phyloP scores from a whole-genome alignment of 2,797 vertebrate genomes.

The Agapornis canus region DNA sequence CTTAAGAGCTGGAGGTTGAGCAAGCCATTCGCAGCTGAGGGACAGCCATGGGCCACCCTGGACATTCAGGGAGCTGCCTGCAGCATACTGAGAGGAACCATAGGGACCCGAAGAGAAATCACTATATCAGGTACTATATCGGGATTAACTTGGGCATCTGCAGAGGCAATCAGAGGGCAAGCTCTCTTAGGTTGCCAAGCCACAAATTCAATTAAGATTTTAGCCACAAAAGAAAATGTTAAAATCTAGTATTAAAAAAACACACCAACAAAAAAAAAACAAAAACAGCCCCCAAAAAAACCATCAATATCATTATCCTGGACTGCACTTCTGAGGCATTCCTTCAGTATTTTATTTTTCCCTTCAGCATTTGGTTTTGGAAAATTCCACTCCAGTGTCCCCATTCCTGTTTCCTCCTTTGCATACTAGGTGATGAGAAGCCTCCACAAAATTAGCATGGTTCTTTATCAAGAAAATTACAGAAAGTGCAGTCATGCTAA shows the following conservation, averaged over 20 bases:
- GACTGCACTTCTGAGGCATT: background rate
- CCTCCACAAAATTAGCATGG: background rate
- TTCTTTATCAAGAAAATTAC: background rate
- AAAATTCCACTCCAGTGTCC: background rate
- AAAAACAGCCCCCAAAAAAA: background rate
- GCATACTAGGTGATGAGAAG: background rate
- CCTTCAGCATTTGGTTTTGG: background rate
- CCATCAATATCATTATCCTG: background rate
- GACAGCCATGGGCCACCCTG: rapidly evolving
- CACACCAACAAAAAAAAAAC: background rate
- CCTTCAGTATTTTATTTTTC: background rate
- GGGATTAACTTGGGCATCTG: background rate
- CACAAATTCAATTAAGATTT: background rate
- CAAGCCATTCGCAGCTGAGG: rapidly evolving
- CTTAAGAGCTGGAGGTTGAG: background rate
- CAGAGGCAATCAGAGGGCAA: background rate
- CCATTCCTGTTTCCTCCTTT: background rate
- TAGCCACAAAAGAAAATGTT: background rate
- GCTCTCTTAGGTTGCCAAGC: background rate
- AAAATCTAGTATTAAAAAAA: background rate
- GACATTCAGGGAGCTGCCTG: background rate
- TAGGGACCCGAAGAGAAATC: background rate
- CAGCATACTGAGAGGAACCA: background rate
- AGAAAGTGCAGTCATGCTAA: background rate
- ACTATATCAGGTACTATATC: background rate